phyloP scores from a whole-genome alignment of 2,113 vertebrate species.

The Sapayoa aenigma region DNA sequence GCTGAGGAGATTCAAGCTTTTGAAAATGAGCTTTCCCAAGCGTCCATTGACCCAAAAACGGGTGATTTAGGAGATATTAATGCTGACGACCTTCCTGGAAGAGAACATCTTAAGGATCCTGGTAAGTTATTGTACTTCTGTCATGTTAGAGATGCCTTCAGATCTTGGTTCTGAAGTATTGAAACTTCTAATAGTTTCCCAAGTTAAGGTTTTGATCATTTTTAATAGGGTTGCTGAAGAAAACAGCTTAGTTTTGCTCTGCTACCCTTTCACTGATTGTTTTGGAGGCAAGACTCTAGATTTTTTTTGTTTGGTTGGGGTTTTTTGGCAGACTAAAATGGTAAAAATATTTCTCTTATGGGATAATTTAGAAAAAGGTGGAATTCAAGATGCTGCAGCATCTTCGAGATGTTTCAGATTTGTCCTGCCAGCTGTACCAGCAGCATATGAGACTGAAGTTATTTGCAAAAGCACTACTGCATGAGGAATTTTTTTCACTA shows the following conservation, averaged over 20 bases:
- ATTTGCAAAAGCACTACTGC: not conserved
- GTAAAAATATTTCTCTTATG: not conserved
- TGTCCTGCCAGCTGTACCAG: not conserved
- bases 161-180: not conserved
- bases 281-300: not conserved
- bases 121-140: constrained; percentile 67
- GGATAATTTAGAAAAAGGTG: not conserved
- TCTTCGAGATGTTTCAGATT: not conserved
- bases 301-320: not conserved
- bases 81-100: constrained; percentile 89
- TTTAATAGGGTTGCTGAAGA: not conserved
- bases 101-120: constrained; percentile 88
- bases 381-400: not conserved
- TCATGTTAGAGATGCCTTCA: not conserved
- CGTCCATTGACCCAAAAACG: constrained; percentile 92
- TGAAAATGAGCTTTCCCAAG: constrained; percentile 91
- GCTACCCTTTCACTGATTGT: not conserved
- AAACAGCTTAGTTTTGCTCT: not conserved
- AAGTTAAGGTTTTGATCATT: not conserved
- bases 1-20: constrained; percentile 89
- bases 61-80: constrained; percentile 93
- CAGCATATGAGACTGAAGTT: not conserved
- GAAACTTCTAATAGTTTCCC: not conserved
- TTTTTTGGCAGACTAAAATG: not conserved
- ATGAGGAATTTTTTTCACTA: not conserved